Evolutionary conservation across 2,888 invertebrate species (phyloP), one percentile per base, ranked within the genome.

Genomic region (Drosophila acutilabella): DNA sequence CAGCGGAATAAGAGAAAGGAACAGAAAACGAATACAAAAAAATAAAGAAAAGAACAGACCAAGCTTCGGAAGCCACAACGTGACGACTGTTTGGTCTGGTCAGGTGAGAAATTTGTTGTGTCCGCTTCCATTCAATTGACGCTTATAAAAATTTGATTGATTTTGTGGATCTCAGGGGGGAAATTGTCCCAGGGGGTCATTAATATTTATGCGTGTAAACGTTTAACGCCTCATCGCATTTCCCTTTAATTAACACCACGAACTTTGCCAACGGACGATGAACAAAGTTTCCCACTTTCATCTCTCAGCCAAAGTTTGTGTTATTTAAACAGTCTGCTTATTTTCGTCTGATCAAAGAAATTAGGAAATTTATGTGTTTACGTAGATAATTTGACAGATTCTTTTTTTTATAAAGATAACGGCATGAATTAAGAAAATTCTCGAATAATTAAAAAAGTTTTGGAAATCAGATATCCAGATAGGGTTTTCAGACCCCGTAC

Each of bases 151-250:
- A 60, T 65, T 81, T 80, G 79, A 81, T 80, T 80, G 79, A 80
- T 85, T 77, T 68, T 59, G 33, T 16, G n/a, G n/a, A 41, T 57
- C 62, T 41, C 51, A 62, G 44, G 8, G 30, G 2, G 30, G 30
- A 30, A 30, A 30, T 52, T 58, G 51, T 48, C 33, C 2, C 11
- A 41, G 18, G 16, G 42, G 60, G 20, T 62, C 57, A 66, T 65
- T 71, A 58, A 65, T 62, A 84, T 84, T 82, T 85, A 85, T 88
- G 86, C 86, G 82, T 64, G 64, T 67, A 71, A 85, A 72, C 82
- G 80, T 74, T 84, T 73, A 73, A 70, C 81, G 75, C 67, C 54
- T 60, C 71, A 51, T 41, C 61, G 62, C 60, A 59, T 48, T 57
- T 56, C 58, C 40, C 33, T 30, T 59, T 51, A 66, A 66, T 69